Base-by-base conservation (phyloP, 2,113 vertebrate genomes). In the Siphamia tubifer region DNA sequence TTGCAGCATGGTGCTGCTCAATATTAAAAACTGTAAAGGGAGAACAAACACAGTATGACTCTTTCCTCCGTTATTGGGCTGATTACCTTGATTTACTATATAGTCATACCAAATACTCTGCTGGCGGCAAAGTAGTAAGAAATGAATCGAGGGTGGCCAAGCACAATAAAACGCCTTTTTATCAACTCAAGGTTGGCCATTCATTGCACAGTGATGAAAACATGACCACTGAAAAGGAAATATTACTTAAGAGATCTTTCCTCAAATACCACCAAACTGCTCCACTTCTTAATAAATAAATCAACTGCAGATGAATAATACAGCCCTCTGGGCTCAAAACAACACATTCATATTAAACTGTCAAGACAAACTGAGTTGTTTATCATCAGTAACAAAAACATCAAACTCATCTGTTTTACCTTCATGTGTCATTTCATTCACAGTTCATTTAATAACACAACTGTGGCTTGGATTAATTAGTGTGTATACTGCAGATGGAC, bases 61-160 rank as follows among this genome's bases (percentile, higher is more conserved):
- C 0, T 5, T 38, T 72, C 15, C 4, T 7, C 42, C 31, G 2
- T 17, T 45, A 24, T 15, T 40, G 13, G 20, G 31, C 16, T 15
- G 35, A 31, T 60, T 30, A 54, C 15, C 11, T 31, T 6, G 25
- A 2, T 24, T 35, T 20, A 15, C 27, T 60, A 27, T 28, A 19
- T 5, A 49, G 13, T 25, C 8, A 4, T 39, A 44, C 15, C 44
- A 62, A 74, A 62, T 30, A 36, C 24, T 44, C 15, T 40, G 11
- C 21, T 20, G 27, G n/a, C n/a, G 27, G n/a, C n/a, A n/a, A 11
- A 47, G 20, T 64, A 30, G 24, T 70, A 54, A 61, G 49, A 65
- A 52, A 69, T 60, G 20, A 67, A 10, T 61, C 44, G 61, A 52
- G 16, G 52, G 20, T 21, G n/a, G 42, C 24, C 49, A 66, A 57